These are phyloP conservation scores for Theocolax elegans DNA, from an alignment of 1,140 invertebrate species.

Conservation along the genomic window DNA sequence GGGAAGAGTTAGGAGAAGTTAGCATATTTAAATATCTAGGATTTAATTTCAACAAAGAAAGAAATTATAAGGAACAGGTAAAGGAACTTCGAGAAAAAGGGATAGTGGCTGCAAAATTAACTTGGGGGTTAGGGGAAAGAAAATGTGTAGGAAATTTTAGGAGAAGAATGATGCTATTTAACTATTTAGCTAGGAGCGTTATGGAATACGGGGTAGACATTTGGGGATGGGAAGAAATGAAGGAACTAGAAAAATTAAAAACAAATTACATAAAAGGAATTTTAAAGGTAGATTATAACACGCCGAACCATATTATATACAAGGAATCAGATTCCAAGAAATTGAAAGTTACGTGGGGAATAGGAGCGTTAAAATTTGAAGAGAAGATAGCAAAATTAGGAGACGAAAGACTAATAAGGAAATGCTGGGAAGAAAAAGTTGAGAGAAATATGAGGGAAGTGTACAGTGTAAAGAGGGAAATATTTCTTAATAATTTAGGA, in stretches of 20 bases:
- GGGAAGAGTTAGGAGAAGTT: conserved; percentile 37
- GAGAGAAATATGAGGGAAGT: not conserved
- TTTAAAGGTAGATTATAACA: conserved; percentile 34
- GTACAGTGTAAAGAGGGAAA: conserved; percentile 14
- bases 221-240: conserved; percentile 40
- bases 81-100: conserved; percentile 34
- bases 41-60: conserved; percentile 36
- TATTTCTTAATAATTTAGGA: conserved; percentile 22
- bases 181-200: conserved; percentile 34
- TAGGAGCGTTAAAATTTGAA: conserved; percentile 24
- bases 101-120: conserved; percentile 15
- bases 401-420: conserved; percentile 16
- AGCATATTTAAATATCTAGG: too few relatives aligned
- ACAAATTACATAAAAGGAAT: conserved; percentile 33
- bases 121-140: too few relatives aligned
- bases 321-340: conserved; percentile 8
- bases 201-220: conserved; percentile 41
- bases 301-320: conserved; percentile 36
- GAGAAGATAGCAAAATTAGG: conserved; percentile 8
- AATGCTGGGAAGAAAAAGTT: conserved; percentile 26
- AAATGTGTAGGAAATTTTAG: not conserved
- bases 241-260: conserved; percentile 33
- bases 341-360: conserved; percentile 18
- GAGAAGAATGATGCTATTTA: not conserved
- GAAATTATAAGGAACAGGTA: conserved; percentile 25